Evolutionary conservation across 2,888 invertebrate species (phyloP), one percentile per base, ranked within the genome.

Genomic region (Ptychoptera albimana): DNA sequence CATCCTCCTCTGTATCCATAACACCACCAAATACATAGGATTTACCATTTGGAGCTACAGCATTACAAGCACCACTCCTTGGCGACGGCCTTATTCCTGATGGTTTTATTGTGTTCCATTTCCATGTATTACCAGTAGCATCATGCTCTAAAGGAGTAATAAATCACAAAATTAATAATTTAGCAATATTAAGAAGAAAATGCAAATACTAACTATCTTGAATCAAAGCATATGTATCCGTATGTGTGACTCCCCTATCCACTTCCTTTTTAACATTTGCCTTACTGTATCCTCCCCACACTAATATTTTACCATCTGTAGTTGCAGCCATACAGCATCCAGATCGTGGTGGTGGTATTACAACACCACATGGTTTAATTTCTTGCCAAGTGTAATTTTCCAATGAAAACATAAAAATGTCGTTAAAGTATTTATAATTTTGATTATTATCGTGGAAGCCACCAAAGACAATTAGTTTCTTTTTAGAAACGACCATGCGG

Each of bases 361-460:
- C 51, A 7, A 69, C 70, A 1, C 85, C 83, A 49, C 58, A 61
- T 0, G 77, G 67, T 43, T 76, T 73, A 40, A 92, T 56, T 59
- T 80, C 81, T 2, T 63, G 69, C 93, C 93, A 94, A 1, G 69
- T 69, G 54, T 87, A 78, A 0, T 75, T 75, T 55, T 87, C 86
- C 50, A 86, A 64, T 53, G 85, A 79, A 66, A 94, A 93, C 31
- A 76, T 62, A 62, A 85, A 73, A 1, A 89, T 61, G 60, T 94
- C 94, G 61, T 92, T 92, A 60, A 77, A 88, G 67, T 93, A 94
- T 52, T 81, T 81, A 60, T 82, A 91, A 48, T 85, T 82, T 45
- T 85, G 72, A 2, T 82, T 73, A 61, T 88, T 92, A 64, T 94
- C 93, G 56, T 84, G 78, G 63, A 91, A 94, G 1, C 94, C 94